A percentile compares a stretch with the other conserved stretches of the same genome.
phyloP scores from a whole-genome alignment of 35 echinoderm and acorn worm genomes.

The Ophioderma brevispina region DNA sequence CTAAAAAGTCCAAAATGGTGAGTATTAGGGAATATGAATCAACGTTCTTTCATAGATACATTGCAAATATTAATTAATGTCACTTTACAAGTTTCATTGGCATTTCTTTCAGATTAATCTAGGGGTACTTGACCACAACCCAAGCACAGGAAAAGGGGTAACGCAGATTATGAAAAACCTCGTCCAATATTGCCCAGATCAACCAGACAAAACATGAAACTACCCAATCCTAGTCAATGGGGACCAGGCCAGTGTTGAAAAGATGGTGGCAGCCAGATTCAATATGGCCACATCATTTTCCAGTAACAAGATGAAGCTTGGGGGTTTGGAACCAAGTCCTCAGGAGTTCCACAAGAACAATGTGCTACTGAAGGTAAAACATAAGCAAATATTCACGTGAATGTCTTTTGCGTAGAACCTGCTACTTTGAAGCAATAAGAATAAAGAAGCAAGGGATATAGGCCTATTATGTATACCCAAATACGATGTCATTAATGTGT shows the following conservation, averaged over 20 bases:
- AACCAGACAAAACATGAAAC: no score
- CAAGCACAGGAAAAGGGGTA: no score
- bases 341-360: neutral
- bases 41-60: no score
- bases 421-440: neutral
- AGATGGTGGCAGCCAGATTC: neutral
- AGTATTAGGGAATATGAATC: no score
- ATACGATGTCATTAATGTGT: neutral
- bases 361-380: neutral
- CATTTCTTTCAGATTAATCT: no score
- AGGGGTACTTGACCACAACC: no score
- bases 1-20: no score
- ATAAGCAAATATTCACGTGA: neutral
- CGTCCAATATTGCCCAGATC: no score
- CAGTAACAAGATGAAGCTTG: neutral
- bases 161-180: no score
- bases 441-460: neutral
- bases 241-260: neutral
- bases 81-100: no score
- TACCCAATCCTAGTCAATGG: neutral
- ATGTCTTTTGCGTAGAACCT: neutral
- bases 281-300: neutral
- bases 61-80: no score
- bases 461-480: no score
- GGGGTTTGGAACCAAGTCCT: neutral